Evolutionary conservation across 2,113 vertebrate genomes (phyloP).

Genomic region (Cinclus mexicanus): DNA sequence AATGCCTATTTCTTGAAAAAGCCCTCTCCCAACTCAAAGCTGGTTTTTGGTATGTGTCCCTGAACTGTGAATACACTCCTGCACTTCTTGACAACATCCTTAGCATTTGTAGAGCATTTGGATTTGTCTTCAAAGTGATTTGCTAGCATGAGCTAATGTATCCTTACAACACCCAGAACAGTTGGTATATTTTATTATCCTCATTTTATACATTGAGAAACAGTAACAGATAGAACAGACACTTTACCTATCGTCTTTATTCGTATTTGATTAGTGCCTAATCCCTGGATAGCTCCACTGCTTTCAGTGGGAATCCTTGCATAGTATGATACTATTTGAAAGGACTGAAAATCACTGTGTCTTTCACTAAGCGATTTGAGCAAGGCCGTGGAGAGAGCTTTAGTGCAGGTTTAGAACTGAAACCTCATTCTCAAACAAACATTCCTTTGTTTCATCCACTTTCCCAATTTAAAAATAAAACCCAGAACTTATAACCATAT

Average conservation of each 20-base stretch:
- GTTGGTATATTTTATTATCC: not conserved
- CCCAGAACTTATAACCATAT: not conserved
- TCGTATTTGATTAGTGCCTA: not conserved
- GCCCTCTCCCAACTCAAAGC: not conserved
- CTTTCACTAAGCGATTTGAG: not conserved
- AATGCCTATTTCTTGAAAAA: not conserved
- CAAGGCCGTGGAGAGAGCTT: not conserved
- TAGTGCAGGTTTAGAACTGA: not conserved
- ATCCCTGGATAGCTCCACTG: not conserved
- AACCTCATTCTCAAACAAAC: not conserved
- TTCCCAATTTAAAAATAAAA: not conserved
- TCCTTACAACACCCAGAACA: not conserved
- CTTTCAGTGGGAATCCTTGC: not conserved
- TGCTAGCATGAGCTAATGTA: not conserved
- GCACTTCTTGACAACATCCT: not conserved
- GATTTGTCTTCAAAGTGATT: slow-evolving; percentile 4
- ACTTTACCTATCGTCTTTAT: not conserved
- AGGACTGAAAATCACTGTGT: not conserved
- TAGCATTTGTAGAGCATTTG: not conserved
- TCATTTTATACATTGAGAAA: slow-evolving; percentile 5
- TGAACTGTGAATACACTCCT: not conserved
- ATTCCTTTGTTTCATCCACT: not conserved
- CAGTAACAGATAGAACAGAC: not conserved
- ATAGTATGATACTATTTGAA: not conserved
- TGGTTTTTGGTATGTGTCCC: not conserved